Percentiles rank a stretch among this genome's conserved stretches.
Conservation (phyloP, 2,888 invertebrate species). For the Enchytraeus crypticus region DNA sequence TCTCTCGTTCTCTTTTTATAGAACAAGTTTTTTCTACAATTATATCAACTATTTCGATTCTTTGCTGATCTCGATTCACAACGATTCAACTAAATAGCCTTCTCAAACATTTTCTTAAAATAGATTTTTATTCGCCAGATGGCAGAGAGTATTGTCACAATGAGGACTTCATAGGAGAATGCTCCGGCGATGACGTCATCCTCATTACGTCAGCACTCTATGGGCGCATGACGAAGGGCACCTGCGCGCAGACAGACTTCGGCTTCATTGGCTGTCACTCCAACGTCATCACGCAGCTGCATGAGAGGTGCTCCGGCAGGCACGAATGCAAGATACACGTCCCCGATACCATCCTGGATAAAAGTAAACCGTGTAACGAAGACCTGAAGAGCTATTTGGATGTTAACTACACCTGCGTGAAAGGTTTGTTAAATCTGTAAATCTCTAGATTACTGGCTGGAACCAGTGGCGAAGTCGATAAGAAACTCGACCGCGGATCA, state of each 20-base stretch:
- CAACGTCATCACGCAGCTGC: conserved; percentile 15
- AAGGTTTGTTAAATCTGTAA: conserved; percentile 17
- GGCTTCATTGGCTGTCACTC: conserved; percentile 22
- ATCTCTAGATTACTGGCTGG: no score
- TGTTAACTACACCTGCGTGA: conserved; percentile 14
- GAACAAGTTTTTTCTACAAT: no score
- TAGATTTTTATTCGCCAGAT: conserved; percentile 1
- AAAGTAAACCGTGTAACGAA: conserved; percentile 21
- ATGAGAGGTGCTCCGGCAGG: conserved; percentile 19
- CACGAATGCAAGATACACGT: conserved; percentile 16
- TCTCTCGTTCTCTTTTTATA: no score
- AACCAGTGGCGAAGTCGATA: no score
- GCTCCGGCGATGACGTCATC: conserved; percentile 17
- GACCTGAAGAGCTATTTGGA: conserved; percentile 22
- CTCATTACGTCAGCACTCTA: conserved; percentile 19
- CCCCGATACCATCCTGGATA: conserved; percentile 18
- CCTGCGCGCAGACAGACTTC: conserved; percentile 21
- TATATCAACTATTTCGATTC: no score
- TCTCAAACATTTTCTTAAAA: no score
- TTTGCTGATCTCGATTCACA: no score
- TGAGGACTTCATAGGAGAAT: conserved; percentile 20
- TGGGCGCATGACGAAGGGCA: conserved; percentile 20
- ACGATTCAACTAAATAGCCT: no score
- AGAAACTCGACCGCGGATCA: no score
- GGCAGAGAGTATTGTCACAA: conserved; percentile 20